Conservation (phyloP, 2,888 invertebrate species). For the Ramazzottius varieornatus region DNA sequence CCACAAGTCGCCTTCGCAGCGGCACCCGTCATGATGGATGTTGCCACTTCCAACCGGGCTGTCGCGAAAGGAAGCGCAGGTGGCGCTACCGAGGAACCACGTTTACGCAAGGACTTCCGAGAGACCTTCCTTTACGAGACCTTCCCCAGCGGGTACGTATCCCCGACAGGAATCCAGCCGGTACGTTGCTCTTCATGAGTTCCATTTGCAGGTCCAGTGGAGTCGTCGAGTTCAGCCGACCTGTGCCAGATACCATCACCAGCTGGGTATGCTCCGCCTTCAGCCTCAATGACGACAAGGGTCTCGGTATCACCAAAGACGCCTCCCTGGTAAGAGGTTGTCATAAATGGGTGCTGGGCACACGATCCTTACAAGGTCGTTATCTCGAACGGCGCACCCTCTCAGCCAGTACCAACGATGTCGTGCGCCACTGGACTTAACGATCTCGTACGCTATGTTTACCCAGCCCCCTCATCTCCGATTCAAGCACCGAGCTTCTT, state of each 20-base stretch:
- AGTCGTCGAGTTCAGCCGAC: conserved; percentile 29
- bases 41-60: background rate
- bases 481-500: no score
- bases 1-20: no score
- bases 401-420: no score
- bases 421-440: no score
- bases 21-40: background rate
- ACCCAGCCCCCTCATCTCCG: no score
- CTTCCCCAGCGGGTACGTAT: background rate
- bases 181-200: no score
- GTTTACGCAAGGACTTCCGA: background rate
- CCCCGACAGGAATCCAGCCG: no score
- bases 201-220: conserved; percentile 24
- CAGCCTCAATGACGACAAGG: conserved; percentile 43
- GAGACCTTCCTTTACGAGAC: conserved; percentile 2
- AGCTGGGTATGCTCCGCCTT: conserved; percentile 61
- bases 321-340: conserved; percentile 30
- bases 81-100: background rate
- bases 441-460: no score
- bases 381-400: no score
- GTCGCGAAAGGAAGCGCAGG: background rate
- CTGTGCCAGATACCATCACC: conserved; percentile 52
- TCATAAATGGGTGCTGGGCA: no score
- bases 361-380: no score
- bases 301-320: conserved; percentile 43